Evolutionary conservation across 2,113 vertebrate genomes (phyloP).

Genomic region (Peucedramus taeniatus): DNA sequence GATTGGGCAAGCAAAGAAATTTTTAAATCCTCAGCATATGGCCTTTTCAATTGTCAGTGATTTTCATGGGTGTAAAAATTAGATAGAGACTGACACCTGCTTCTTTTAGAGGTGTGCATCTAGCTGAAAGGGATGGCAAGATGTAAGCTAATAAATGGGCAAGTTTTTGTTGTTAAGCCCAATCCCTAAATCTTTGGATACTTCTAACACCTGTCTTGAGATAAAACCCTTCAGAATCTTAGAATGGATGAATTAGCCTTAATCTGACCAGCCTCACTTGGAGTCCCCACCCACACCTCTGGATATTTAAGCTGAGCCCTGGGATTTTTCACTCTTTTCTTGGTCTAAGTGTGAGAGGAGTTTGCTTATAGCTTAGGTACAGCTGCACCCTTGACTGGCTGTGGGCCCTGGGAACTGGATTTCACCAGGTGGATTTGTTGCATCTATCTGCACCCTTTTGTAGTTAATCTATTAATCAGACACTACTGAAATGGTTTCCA

Average conservation of each 20-base stretch:
- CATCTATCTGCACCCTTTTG: not conserved
- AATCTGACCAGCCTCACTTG: not conserved
- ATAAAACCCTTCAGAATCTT: not conserved
- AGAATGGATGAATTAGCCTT: not conserved
- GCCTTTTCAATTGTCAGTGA: not conserved
- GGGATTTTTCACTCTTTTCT: fast-evolving
- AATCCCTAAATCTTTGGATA: not conserved
- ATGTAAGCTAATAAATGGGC: not conserved
- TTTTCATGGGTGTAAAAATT: not conserved
- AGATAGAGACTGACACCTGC: not conserved
- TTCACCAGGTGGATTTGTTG: not conserved
- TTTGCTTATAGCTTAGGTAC: not conserved
- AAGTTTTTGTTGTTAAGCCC: not conserved
- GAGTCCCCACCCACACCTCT: not conserved
- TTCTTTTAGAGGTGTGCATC: not conserved
- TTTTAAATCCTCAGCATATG: not conserved
- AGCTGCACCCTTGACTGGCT: not conserved
- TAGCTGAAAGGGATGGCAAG: not conserved
- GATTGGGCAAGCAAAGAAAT: not conserved
- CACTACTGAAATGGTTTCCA: not conserved
- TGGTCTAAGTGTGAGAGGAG: fast-evolving
- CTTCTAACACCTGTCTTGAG: not conserved
- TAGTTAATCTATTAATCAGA: not conserved
- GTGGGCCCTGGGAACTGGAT: not conserved
- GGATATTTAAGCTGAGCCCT: not conserved